phyloP scores from a whole-genome alignment of 2,888 invertebrate species.

The Epinotia bilunana region DNA sequence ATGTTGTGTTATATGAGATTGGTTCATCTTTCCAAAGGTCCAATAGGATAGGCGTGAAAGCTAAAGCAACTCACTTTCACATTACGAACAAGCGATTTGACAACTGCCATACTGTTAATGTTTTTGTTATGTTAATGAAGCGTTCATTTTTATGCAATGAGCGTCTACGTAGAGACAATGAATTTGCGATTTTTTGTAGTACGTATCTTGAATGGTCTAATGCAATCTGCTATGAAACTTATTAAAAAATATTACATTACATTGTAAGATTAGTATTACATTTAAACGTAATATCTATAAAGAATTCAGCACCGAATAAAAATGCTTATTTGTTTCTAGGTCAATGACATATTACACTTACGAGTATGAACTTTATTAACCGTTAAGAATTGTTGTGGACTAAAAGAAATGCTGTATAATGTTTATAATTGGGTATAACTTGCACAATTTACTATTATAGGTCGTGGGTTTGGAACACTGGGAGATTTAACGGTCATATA shows the following conservation, averaged over 20 bases:
- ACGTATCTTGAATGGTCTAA: background rate
- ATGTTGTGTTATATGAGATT: background rate
- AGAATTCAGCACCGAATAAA: background rate
- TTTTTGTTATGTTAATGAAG: background rate
- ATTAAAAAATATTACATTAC: background rate
- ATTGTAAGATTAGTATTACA: no score
- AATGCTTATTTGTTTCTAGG: background rate
- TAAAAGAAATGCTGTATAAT: no score
- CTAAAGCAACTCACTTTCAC: slow-evolving; percentile 3
- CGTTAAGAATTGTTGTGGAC: no score
- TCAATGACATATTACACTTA: background rate
- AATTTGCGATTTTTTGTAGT: background rate
- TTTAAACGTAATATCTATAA: background rate
- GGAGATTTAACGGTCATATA: no score
- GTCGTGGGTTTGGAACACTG: no score
- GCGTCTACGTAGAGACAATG: background rate
- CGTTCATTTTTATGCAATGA: slow-evolving; percentile 3
- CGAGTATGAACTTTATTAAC: no score
- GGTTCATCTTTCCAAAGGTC: background rate
- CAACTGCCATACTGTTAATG: background rate
- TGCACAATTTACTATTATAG: no score
- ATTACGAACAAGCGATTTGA: background rate
- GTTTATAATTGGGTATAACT: no score
- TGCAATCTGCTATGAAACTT: background rate
- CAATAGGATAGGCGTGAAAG: slow-evolving; percentile 9